Base-by-base conservation (phyloP, 2,113 vertebrate species). In the Irena cyanogastra region DNA sequence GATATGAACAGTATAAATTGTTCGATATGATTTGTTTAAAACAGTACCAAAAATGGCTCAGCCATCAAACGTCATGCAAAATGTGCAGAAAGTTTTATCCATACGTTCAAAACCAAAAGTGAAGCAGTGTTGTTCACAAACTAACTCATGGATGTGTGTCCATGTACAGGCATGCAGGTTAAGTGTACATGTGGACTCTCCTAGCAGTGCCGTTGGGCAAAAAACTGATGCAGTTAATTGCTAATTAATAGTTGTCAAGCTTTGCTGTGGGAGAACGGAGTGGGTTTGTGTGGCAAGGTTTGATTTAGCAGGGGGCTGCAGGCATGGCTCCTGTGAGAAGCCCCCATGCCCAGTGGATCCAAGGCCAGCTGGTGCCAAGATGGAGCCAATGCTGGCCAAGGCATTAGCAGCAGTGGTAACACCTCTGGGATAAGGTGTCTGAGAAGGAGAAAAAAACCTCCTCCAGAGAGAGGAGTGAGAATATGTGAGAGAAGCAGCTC, bases 21-120 rank as follows among this genome's bases (percentile, higher is more conserved):
- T 93, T 96, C 72, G 52, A 94, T 94, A 30, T 70, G 52, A 72
- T 87, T 78, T 89, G 49, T 94, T 78, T 68, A 91, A 84, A 94
- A 84, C 60, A 89, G 82, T 50, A 82, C 31, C 74, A 42, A 57
- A 95, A 96, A 89, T 49, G 44, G 74, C 52, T 82, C 49, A 68
- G 69, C 37, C 35, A 1, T 78, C 54, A 94, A 87, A 75, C 63
- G 33, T 74, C 68, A 30, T 9, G 22, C 31, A 50, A 72, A 95
- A 80, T 69, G n/a, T 49, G 60, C 57, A 53, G 44, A 57, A 81
- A 56, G 28, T 79, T 90, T 82, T 44, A 78, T 54, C 80, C 69
- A 52, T 70, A 44, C 89, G 72, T 37, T 74, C 64, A 81, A 52
- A 93, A 50, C 39, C n/a, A 53, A n/a, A 89, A 89, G 56, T 22